Evolutionary conservation across 2,797 vertebrate species (phyloP), one percentile per base, ranked within the genome.

Genomic region (Smutsia gigantea): DNA sequence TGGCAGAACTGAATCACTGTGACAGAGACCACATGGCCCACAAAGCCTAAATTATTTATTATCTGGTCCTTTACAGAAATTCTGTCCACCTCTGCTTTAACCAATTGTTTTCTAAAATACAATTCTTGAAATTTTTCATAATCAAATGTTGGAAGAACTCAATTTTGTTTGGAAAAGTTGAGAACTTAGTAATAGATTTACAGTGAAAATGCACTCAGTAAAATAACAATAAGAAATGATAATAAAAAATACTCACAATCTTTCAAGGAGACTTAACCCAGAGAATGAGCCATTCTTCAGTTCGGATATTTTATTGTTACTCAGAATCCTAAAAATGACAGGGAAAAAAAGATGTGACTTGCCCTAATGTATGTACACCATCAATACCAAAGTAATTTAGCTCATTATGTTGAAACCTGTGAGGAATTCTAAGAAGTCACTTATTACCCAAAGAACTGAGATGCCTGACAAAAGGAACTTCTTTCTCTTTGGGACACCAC

Each of bases 231-330:
- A 78, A 51, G 57, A 90, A 57, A 90, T 49, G n/a, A 82, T 72
- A 92, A 89, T 92, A 75, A 84, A 97, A 93, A 94, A 97, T 98
- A 99, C 99, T 99, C 98, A 99, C 99, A 99, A 95, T 99, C 99
- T 99, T 98, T 99, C 99, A 94, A 99, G 98, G 86, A 99, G 98
- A 97, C 98, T 98, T 97, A 99, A 98, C 72, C 99, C 99, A 92
- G 98, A 97, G 98, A 99, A 99, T 27, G 99, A 99, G 95, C 99
- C 99, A 96, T 99, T 99, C 98, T 99, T 99, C 98, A 99, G 98
- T 93, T 99, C 99, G 2, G 99, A 99, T 98, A 99, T 99, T 98
- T 99, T 99, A 97, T 99, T 99, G 98, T 99, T 99, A 99, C 99
- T 99, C 96, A 99, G 98, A 98, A 99, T 99, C 98, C 99, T 99